phyloP scores from a whole-genome alignment of 2,888 invertebrate genomes.

The Sialis fuliginosa region DNA sequence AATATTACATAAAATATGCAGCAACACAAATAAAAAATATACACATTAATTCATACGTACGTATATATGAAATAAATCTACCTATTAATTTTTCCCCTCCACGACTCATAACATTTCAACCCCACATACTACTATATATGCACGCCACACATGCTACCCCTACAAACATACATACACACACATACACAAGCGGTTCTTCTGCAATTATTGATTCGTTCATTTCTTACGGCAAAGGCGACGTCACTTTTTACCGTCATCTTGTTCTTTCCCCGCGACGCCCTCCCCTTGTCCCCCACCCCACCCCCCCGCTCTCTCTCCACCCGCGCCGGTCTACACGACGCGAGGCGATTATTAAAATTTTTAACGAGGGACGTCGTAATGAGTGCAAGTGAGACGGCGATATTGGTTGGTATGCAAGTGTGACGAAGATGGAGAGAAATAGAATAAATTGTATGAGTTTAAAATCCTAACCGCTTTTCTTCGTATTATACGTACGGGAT shows the following conservation, averaged over 20 bases:
- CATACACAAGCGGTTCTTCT: not conserved
- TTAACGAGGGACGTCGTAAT: constrained; percentile 6
- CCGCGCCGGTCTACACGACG: no score
- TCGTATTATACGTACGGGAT: no score
- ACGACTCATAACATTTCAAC: not conserved
- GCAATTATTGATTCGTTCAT: constrained; percentile 6
- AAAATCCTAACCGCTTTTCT: no score
- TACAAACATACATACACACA: not conserved
- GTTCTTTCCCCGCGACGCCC: constrained; percentile 2
- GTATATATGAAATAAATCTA: no score
- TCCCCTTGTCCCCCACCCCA: no score
- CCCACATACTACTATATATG: not conserved
- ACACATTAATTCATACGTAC: no score
- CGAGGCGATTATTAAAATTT: no score
- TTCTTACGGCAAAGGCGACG: not conserved
- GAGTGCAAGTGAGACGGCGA: constrained; percentile 22
- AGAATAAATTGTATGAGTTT: no score
- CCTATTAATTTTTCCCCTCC: not conserved
- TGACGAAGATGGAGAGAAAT: no score
- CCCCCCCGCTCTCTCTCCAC: no score
- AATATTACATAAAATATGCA: no score
- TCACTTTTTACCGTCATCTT: not conserved
- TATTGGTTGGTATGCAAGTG: not conserved
- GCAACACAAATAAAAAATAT: no score
- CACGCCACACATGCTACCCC: not conserved